A percentile compares a stretch with the other conserved stretches of the same genome.
Conservation (phyloP, 1,140 invertebrate genomes). For the Mizuhopecten yessoensis region DNA sequence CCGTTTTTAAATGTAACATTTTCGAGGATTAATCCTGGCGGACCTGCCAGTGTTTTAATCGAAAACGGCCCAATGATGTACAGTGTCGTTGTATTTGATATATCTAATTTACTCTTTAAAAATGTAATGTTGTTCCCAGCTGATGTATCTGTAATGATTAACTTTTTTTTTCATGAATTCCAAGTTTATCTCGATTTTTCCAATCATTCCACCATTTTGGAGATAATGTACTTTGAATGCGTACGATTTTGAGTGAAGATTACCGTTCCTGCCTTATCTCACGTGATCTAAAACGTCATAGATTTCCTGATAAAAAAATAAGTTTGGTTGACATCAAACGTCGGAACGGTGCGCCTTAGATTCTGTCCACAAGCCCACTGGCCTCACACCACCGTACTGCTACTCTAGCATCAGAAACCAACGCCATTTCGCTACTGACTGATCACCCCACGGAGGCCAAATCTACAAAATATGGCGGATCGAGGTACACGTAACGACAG, state of each 20-base stretch:
- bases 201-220: background rate
- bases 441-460: background rate
- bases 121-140: too few species aligned
- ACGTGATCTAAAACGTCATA: constrained; percentile 33
- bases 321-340: background rate
- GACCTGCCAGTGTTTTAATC: too few species aligned
- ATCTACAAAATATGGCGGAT: background rate
- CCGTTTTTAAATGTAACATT: too few species aligned
- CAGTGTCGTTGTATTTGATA: too few species aligned
- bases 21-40: too few species aligned
- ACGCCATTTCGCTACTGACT: background rate
- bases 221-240: too few species aligned
- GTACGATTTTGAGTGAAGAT: background rate
- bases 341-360: background rate
- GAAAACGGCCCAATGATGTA: too few species aligned
- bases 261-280: constrained; percentile 30
- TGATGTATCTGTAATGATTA: too few species aligned
- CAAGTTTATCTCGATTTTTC: background rate
- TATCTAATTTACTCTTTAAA: too few species aligned
- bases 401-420: background rate
- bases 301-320: constrained; percentile 27
- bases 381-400: background rate
- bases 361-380: background rate
- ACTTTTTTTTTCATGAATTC: too few species aligned
- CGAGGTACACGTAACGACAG: background rate